These are phyloP conservation scores for Oryzias celebensis DNA, from an alignment of 2,113 vertebrate species.

Conservation along the genomic window DNA sequence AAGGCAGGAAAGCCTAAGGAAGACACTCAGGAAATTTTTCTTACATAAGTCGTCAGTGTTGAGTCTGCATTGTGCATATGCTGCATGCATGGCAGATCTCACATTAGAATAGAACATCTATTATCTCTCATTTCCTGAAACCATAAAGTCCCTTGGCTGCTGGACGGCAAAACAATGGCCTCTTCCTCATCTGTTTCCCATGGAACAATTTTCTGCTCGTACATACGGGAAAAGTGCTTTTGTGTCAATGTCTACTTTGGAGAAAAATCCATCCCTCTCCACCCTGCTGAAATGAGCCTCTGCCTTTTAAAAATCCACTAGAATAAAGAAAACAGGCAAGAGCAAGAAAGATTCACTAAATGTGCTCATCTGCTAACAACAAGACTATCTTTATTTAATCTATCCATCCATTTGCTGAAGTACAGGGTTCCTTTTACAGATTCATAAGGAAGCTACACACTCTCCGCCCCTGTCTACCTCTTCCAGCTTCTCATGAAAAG, in stretches of 20 bases:
- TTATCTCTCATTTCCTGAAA: conserved; percentile 72
- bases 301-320: conserved; percentile 41
- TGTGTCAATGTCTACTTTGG: conserved; percentile 29
- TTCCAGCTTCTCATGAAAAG: too few species aligned
- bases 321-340: neutral
- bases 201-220: conserved; percentile 43
- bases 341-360: conserved; percentile 12
- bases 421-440: too few species aligned
- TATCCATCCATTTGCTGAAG: too few species aligned
- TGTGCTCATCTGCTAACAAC: conserved; percentile 16
- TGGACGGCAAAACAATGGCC: conserved; percentile 71
- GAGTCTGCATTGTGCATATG: conserved; percentile 24
- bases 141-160: conserved; percentile 57
- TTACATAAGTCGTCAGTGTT: conserved; percentile 52
- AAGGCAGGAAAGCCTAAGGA: conserved; percentile 45
- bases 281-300: conserved; percentile 30
- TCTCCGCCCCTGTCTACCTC: too few species aligned
- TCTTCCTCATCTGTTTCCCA: conserved; percentile 71
- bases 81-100: conserved; percentile 62
- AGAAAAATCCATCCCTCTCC: conserved; percentile 21
- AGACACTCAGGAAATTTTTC: conserved; percentile 46
- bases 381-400: neutral
- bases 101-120: conserved; percentile 61
- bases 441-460: too few species aligned
- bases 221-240: conserved; percentile 13